These are phyloP conservation scores for Apis florea DNA, from an alignment of 1,140 invertebrate species.

Conservation along the genomic window DNA sequence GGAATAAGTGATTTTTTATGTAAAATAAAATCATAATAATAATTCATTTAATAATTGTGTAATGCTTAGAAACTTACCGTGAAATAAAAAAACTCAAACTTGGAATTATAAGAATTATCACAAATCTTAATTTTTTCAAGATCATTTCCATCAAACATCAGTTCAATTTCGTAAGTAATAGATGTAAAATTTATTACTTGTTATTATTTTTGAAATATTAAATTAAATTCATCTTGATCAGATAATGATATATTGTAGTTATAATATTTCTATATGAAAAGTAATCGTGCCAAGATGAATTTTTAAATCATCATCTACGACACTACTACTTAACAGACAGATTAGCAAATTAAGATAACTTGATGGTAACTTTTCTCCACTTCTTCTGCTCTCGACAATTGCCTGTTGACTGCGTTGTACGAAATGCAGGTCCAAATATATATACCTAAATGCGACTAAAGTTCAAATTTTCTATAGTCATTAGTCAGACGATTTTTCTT, in stretches of 20 bases:
- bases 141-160: neutral
- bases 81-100: no score
- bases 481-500: neutral
- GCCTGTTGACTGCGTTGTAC: conserved; percentile 13
- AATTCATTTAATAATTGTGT: neutral
- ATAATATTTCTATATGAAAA: conserved; percentile 65
- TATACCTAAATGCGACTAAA: conserved; percentile 15
- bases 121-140: neutral
- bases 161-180: neutral
- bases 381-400: neutral
- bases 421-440: conserved; percentile 32
- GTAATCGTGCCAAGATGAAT: conserved; percentile 76
- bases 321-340: conserved; percentile 77
- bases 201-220: neutral
- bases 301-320: conserved; percentile 75
- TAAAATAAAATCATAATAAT: neutral
- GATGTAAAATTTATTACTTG: neutral
- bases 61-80: neutral
- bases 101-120: no score
- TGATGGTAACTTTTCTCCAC: neutral
- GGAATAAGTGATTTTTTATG: neutral
- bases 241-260: conserved; percentile 11
- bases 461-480: conserved; percentile 32
- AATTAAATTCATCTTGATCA: neutral
- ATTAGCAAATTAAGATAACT: conserved; percentile 28